These are phyloP conservation scores for Rhodophaea formosa DNA, from an alignment of 2,888 invertebrate species.

Conservation along the genomic window DNA sequence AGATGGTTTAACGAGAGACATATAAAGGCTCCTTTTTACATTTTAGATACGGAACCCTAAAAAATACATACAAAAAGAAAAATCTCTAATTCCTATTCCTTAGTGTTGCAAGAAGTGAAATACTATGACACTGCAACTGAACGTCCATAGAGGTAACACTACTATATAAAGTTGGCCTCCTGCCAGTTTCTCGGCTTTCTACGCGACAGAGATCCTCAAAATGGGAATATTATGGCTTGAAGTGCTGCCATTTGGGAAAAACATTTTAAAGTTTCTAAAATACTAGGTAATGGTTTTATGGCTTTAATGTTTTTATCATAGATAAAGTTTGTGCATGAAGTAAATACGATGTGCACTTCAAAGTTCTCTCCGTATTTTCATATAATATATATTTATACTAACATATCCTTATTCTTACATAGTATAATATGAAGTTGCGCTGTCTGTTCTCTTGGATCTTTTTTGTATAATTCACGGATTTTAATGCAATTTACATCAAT, in stretches of 20 bases:
- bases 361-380: too few relatives aligned
- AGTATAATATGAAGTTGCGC: too few relatives aligned
- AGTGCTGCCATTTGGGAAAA: constrained; percentile 6
- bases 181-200: constrained; percentile 10
- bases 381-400: too few relatives aligned
- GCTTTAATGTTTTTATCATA: not conserved
- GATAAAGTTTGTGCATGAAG: not conserved
- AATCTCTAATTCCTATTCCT: not conserved
- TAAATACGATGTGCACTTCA: too few relatives aligned
- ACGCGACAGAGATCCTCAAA: constrained; percentile 6
- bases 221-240: constrained; percentile 6
- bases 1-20: too few relatives aligned
- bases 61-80: not conserved
- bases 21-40: too few relatives aligned
- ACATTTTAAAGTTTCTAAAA: not conserved
- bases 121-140: constrained; percentile 1
- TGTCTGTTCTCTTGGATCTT: too few relatives aligned
- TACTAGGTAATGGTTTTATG: not conserved
- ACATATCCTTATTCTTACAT: too few relatives aligned
- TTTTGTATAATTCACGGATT: too few relatives aligned
- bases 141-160: not conserved
- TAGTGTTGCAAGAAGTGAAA: constrained; percentile 2
- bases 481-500: too few relatives aligned
- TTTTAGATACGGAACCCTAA: too few relatives aligned
- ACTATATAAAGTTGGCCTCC: not conserved